Evolutionary conservation across 2,113 vertebrate genomes (phyloP).

Genomic region (Psettodes erumei): DNA sequence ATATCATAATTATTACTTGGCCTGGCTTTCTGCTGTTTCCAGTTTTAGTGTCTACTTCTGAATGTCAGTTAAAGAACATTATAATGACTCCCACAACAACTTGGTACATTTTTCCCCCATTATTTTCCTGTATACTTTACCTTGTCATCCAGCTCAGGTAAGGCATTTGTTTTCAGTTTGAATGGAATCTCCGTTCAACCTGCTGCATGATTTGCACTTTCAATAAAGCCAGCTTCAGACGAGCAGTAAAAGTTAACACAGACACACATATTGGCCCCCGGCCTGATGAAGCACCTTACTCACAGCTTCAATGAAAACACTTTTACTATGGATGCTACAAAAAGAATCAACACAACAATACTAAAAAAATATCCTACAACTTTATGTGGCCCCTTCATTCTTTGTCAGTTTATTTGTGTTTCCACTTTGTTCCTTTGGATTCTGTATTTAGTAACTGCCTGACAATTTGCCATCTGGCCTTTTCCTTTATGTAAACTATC

Average conservation of each 20-base stretch:
- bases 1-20: too few relatives aligned
- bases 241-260: constrained; percentile 18
- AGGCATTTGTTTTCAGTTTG: background rate
- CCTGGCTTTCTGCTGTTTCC: background rate
- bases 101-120: too few relatives aligned
- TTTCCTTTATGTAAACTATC: too few relatives aligned
- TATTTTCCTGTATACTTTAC: background rate
- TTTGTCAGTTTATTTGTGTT: too few relatives aligned
- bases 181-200: constrained; percentile 2
- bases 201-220: constrained; percentile 49
- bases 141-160: background rate
- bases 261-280: background rate
- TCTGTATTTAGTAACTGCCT: too few relatives aligned
- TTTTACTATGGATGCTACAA: background rate
- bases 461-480: too few relatives aligned
- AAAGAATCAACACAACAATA: background rate
- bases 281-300: constrained; percentile 22
- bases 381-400: too few relatives aligned
- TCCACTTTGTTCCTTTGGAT: too few relatives aligned
- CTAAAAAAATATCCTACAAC: background rate
- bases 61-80: background rate
- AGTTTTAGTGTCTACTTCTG: background rate
- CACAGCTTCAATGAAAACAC: constrained; percentile 26
- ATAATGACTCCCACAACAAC: too few relatives aligned
- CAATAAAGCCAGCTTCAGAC: constrained; percentile 35